These are phyloP conservation scores for Ophraella communa DNA, from an alignment of 2,888 invertebrate species.

Conservation along the genomic window DNA sequence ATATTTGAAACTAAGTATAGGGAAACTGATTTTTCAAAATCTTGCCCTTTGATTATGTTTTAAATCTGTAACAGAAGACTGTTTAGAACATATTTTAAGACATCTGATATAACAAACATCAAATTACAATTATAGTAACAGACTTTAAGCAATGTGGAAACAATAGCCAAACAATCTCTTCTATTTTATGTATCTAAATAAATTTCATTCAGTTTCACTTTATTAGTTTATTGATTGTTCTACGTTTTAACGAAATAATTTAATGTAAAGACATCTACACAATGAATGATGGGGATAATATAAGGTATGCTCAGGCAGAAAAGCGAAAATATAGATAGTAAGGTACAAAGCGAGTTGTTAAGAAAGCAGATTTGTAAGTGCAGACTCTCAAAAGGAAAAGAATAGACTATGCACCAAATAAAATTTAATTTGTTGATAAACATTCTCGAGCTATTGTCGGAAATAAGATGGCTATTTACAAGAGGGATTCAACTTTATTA, in stretches of 20 bases:
- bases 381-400: constrained; percentile 9
- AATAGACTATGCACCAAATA: constrained; percentile 6
- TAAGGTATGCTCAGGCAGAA: constrained; percentile 1
- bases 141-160: too few relatives aligned
- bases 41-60: too few relatives aligned
- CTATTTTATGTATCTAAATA: too few relatives aligned
- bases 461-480: constrained; percentile 33
- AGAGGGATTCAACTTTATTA: constrained; percentile 28
- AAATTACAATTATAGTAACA: too few relatives aligned
- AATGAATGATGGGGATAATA: constrained; percentile 5
- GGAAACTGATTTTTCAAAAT: constrained; percentile 38
- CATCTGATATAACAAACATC: too few relatives aligned
- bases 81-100: too few relatives aligned
- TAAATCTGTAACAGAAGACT: too few relatives aligned
- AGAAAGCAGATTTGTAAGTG: not conserved
- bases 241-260: not conserved
- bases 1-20: constrained; percentile 50
- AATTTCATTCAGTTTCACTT: too few relatives aligned
- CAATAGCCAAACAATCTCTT: too few relatives aligned
- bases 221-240: too few relatives aligned
- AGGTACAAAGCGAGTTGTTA: constrained; percentile 21
- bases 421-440: constrained; percentile 38
- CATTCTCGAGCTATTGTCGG: constrained; percentile 28
- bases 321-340: constrained; percentile 20
- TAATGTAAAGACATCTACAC: constrained; percentile 7